phyloP scores from a whole-genome alignment of 2,888 invertebrate species.

The Ommatoiulus sabulosus region DNA sequence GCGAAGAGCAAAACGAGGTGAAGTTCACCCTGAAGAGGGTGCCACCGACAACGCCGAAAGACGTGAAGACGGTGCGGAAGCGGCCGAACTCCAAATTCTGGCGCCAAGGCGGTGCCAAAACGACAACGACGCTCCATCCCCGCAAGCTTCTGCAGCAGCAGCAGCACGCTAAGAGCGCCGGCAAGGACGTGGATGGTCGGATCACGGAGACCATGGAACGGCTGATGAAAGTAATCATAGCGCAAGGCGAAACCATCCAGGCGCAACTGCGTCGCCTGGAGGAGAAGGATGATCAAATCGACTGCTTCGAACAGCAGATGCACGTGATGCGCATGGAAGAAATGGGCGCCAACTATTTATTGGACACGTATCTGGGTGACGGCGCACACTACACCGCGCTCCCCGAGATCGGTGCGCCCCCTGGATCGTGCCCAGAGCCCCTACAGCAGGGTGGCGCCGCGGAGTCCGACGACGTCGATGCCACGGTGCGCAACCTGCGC shows the following conservation, averaged over 20 bases:
- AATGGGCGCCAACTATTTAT: conserved; percentile 82
- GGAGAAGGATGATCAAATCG: conserved; percentile 82
- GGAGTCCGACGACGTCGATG: conserved; percentile 70
- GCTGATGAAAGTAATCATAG: conserved; percentile 70
- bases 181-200: conserved; percentile 58
- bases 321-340: conserved; percentile 80
- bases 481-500: conserved; percentile 72
- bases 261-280: conserved; percentile 69
- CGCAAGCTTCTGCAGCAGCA: conserved; percentile 52
- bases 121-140: conserved; percentile 56
- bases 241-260: conserved; percentile 74
- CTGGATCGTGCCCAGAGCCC: conserved; percentile 37
- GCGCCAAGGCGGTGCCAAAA: conserved; percentile 39
- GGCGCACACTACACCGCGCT: conserved; percentile 64
- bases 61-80: conserved; percentile 11
- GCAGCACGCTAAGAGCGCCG: conserved; percentile 54
- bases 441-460: conserved; percentile 51
- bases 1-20: conserved; percentile 76
- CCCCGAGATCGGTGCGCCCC: conserved; percentile 48
- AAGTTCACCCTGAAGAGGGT: conserved; percentile 65
- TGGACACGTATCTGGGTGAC: conserved; percentile 78
- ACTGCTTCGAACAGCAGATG: conserved; percentile 81
- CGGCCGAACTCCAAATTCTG: conserved; percentile 52
- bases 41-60: conserved; percentile 60
- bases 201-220: conserved; percentile 70